These are phyloP conservation scores for Ceramica pisi DNA, from an alignment of 2,888 invertebrate species.

Conservation along the genomic window DNA sequence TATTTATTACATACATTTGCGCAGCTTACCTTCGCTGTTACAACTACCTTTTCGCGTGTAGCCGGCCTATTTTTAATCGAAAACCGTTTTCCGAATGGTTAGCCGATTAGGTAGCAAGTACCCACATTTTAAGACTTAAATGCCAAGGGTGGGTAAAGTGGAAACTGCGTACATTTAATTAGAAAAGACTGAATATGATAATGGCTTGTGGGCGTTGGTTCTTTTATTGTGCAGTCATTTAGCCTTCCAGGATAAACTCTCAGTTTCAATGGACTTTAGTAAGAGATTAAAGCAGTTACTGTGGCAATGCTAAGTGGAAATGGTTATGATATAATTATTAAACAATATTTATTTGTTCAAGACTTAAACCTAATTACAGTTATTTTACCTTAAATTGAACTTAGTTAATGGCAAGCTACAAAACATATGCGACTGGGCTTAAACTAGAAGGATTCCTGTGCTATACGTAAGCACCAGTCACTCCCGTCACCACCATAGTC, in stretches of 20 bases:
- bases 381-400: too few relatives aligned
- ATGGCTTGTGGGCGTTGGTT: conserved; percentile 23
- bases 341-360: too few relatives aligned
- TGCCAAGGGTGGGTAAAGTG: conserved; percentile 51
- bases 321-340: neutral
- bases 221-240: conserved; percentile 39
- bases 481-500: too few relatives aligned
- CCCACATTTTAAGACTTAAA: conserved; percentile 64
- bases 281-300: conserved; percentile 30
- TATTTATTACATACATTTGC: conserved; percentile 54
- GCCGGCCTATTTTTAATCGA: conserved; percentile 67
- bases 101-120: conserved; percentile 72
- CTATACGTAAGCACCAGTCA: too few relatives aligned
- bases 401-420: too few relatives aligned
- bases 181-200: conserved; percentile 28
- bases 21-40: conserved; percentile 26
- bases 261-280: conserved; percentile 31
- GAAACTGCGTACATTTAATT: conserved; percentile 43
- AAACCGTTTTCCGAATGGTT: conserved; percentile 71
- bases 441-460: too few relatives aligned
- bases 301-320: conserved; percentile 32
- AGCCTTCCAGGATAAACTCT: conserved; percentile 10
- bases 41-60: conserved; percentile 50
- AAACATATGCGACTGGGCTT: too few relatives aligned
- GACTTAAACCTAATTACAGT: too few relatives aligned